Evolutionary conservation across 2,888 invertebrate genomes (phyloP), one percentile per base, ranked within the genome.

Genomic region (Oscheius sp.): DNA sequence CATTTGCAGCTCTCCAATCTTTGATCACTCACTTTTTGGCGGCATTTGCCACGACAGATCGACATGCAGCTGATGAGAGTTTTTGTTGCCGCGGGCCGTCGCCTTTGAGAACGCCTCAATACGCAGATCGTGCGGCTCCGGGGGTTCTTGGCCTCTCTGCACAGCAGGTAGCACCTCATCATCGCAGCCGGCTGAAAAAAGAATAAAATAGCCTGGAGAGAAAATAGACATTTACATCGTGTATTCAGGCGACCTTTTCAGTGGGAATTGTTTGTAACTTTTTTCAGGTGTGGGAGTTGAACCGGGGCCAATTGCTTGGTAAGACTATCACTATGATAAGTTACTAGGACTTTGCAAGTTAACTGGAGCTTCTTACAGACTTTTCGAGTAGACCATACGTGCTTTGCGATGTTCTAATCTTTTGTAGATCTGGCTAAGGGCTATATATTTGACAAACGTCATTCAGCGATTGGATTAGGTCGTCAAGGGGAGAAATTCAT

Each of bases 21-120:
- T 42, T 42, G 42, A 42, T 42, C 35, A 76, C 85, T 71, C 51
- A 86, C 86, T 86, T 60, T 79, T 81, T 10, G 86, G 85, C 3
- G 87, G 87, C 75, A 85, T 85, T 76, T 88, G 88, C 87, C 86
- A 88, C 7, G 88, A 88, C 47, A 88, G 82, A 73, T 85, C 88
- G 59, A 88, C 88, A 62, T 84, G 79, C n/a, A 88, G 76, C 50
- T 81, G 80, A 75, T 88, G 84, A 55, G 68, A 9, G 35, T 68
- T 68, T 55, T 53, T 55, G 42, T 42, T 63, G 11, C 68, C 68
- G 9, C 68, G 33, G 2, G 84, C 77, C 32, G 76, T 58, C 57
- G 85, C 82, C 76, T 87, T 88, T 33, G 85, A 81, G 21, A 79
- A 83, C 5, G 85, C 76, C 11, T 87, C 84, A 13, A 88, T 79